Evolutionary conservation across 1,140 invertebrate species (phyloP).

Genomic region (Psix sp.): DNA sequence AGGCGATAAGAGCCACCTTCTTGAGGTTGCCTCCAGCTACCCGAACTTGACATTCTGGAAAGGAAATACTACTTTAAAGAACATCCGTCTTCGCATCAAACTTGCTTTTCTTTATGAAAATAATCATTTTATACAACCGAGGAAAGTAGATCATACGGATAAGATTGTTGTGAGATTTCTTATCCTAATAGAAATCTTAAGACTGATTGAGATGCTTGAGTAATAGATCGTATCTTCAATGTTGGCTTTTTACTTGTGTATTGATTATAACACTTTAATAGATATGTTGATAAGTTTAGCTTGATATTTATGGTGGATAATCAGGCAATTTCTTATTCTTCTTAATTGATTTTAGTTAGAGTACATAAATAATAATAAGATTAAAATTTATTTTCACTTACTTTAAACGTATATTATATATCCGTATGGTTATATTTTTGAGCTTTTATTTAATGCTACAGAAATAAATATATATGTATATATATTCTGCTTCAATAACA

Average conservation of each 20-base stretch:
- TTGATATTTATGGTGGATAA: no score
- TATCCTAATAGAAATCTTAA: constrained; percentile 26
- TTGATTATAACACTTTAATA: constrained; percentile 40
- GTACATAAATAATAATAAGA: no score
- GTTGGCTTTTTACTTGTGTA: constrained; percentile 23
- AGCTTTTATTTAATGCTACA: no score
- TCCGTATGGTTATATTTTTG: no score
- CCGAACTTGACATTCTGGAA: constrained; percentile 64
- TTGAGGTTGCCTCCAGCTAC: constrained; percentile 53
- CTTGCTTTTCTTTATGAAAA: constrained; percentile 51
- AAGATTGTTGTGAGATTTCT: constrained; percentile 40
- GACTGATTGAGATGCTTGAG: constrained; percentile 28
- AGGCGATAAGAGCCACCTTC: constrained; percentile 71
- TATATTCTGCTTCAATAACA: no score
- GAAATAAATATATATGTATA: no score
- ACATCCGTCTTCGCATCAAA: constrained; percentile 49
- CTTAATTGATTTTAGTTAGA: no score
- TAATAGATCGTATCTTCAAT: constrained; percentile 40
- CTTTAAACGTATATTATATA: no score
- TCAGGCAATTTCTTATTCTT: no score
- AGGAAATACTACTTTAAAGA: constrained; percentile 54
- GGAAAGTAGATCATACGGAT: constrained; percentile 33
- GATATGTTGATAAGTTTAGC: constrained; percentile 1
- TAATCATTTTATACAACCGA: constrained; percentile 38
- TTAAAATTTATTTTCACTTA: no score